Conservation (phyloP, 2,888 invertebrate genomes). For the Phyllotreta striolata region DNA sequence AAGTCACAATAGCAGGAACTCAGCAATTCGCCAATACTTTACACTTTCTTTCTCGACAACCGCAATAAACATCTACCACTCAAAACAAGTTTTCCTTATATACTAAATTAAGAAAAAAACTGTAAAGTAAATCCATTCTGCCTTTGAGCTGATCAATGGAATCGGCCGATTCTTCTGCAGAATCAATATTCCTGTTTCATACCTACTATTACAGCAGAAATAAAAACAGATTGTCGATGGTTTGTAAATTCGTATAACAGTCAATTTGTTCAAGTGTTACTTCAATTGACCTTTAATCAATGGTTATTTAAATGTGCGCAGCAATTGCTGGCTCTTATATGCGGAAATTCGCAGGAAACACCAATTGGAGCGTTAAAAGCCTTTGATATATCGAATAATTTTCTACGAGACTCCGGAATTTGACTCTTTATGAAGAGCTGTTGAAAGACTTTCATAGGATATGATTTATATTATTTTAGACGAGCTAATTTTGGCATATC, state of each 20-base stretch:
- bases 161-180: background rate
- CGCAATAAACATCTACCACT: constrained; percentile 6
- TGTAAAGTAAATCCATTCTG: constrained; percentile 13
- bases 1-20: background rate
- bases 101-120: constrained; percentile 13
- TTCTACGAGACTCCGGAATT: too few species aligned
- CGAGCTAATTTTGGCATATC: too few species aligned
- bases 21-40: background rate
- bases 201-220: background rate
- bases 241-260: background rate
- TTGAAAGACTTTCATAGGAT: too few species aligned
- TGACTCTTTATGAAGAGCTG: too few species aligned
- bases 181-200: background rate
- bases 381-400: too few species aligned
- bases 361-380: too few species aligned
- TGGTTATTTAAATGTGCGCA: background rate
- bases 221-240: constrained; percentile 6
- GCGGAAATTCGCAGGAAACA: too few species aligned
- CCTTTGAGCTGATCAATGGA: background rate
- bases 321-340: too few species aligned
- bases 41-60: constrained; percentile 14
- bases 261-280: background rate
- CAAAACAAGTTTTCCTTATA: constrained; percentile 7
- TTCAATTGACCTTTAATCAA: constrained; percentile 4
- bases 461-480: too few species aligned